Evolutionary conservation across 2,797 vertebrate genomes (phyloP).

Genomic region (Channa striata): DNA sequence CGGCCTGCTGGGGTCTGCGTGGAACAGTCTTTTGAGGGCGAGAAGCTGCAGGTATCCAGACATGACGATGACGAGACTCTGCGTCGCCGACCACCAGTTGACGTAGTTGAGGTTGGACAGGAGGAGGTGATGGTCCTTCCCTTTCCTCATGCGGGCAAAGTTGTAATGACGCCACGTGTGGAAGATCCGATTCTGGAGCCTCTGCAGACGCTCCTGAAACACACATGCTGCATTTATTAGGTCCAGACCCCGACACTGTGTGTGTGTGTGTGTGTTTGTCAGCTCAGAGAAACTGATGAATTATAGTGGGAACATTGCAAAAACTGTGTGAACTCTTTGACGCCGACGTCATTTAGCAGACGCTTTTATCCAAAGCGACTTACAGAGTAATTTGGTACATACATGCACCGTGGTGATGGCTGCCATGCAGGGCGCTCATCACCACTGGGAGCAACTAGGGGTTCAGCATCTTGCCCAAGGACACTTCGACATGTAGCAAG

Average conservation of each 20-base stretch:
- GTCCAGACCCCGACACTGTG: background rate
- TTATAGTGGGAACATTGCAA: background rate
- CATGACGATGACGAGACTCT: slow-evolving; percentile 84
- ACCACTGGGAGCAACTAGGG: too few relatives aligned
- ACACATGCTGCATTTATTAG: background rate
- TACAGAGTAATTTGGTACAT: too few relatives aligned
- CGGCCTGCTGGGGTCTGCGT: slow-evolving; percentile 68
- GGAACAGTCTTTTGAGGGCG: slow-evolving; percentile 87
- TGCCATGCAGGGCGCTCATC: too few relatives aligned
- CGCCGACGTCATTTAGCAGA: too few relatives aligned
- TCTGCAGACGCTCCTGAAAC: slow-evolving; percentile 77
- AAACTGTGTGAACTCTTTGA: too few relatives aligned
- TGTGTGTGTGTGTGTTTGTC: too few relatives aligned
- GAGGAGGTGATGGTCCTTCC: slow-evolving; percentile 83
- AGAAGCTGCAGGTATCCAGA: slow-evolving; percentile 85
- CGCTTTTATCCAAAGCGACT: too few relatives aligned
- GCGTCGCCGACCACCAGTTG: slow-evolving; percentile 86
- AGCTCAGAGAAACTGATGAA: background rate
- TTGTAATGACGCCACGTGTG: slow-evolving; percentile 90
- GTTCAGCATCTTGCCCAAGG: too few relatives aligned
- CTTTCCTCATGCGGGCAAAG: slow-evolving; percentile 85
- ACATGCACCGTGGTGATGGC: too few relatives aligned
- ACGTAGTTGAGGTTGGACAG: slow-evolving; percentile 86
- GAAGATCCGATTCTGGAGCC: slow-evolving; percentile 81
- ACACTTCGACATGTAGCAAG: too few relatives aligned